phyloP scores from a whole-genome alignment of 2,113 vertebrate genomes.

The Pangasianodon gigas region DNA sequence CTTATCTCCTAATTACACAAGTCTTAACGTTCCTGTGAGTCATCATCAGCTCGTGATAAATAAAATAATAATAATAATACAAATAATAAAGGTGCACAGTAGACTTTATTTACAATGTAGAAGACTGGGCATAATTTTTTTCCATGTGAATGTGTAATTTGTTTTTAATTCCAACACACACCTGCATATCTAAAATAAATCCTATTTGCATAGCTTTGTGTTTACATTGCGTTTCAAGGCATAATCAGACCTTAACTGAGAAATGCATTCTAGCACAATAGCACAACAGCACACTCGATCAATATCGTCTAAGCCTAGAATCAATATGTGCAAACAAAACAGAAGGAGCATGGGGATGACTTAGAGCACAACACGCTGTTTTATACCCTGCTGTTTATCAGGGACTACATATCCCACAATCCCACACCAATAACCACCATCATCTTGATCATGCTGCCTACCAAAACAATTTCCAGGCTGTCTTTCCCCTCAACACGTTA shows the following conservation, averaged over 20 bases:
- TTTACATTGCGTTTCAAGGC: not conserved
- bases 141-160: not conserved
- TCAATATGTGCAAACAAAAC: slow-evolving; percentile 29
- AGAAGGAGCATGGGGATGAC: not conserved
- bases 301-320: slow-evolving; percentile 19
- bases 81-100: not conserved
- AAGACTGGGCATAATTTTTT: not conserved
- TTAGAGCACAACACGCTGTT: slow-evolving; percentile 15
- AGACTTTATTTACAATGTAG: not conserved
- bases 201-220: not conserved
- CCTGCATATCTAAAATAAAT: not conserved
- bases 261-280: slow-evolving; percentile 22
- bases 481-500: not conserved
- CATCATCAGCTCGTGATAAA: slow-evolving; percentile 5
- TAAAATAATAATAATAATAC: not conserved
- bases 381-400: slow-evolving; percentile 29
- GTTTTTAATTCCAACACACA: not conserved
- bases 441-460: not conserved
- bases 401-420: slow-evolving; percentile 48
- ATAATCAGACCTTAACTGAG: slow-evolving; percentile 7
- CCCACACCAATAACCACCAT: slow-evolving; percentile 27
- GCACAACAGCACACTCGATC: slow-evolving; percentile 11
- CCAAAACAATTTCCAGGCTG: not conserved
- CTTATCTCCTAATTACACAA: slow-evolving; percentile 43
- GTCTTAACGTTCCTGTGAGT: slow-evolving; percentile 26